Evolutionary conservation across 2,113 vertebrate genomes (phyloP), one percentile per base, ranked within the genome.

Genomic region (Aphelocoma coerulescens): DNA sequence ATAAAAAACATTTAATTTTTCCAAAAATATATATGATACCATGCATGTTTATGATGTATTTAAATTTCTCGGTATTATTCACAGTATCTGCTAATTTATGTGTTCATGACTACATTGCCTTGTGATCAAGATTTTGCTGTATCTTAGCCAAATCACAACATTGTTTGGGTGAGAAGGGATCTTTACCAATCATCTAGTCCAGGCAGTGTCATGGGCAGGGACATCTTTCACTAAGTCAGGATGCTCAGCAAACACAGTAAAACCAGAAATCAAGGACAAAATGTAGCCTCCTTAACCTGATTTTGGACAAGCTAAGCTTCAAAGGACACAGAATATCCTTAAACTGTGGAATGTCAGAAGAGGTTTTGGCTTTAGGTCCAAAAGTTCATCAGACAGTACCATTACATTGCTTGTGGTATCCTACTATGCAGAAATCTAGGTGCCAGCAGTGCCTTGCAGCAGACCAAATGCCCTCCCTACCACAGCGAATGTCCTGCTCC

Each of bases 321-420:
- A 30, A 0, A 26, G 19, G 55, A 57, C 37, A 62, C 16, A 65
- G 35, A 72, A 46, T 7, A 68, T 46, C 13, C 26, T 71, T 13
- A 41, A 58, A 28, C 15, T 51, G 19, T 13, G 33, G 13, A 88
- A 30, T 2, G 1, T 46, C 48, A 81, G 51, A 66, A 63, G 1
- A 68, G 33, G 23, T 33, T 4, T 1, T 15, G 48, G n/a, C 37
- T 52, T 18, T 17, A 33, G 20, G 26, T 23, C 19, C 0, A 0
- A 6, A 68, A 48, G 14, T 30, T 81, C 49, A 24, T 17, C 9
- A 4, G 32, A 14, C 26, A 63, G 51, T 10, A 33, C 19, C 7
- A 16, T 13, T 9, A 7, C 3, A 2, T 15, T 28, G 20, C 52
- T 19, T 2, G 1, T 22, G 15, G 5, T 9, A 7, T 19, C 54